A percentile compares a stretch with the other conserved stretches of the same genome.
These are phyloP conservation scores for Zaprionus taronus DNA, from an alignment of 1,140 invertebrate species.

Conservation along the genomic window DNA sequence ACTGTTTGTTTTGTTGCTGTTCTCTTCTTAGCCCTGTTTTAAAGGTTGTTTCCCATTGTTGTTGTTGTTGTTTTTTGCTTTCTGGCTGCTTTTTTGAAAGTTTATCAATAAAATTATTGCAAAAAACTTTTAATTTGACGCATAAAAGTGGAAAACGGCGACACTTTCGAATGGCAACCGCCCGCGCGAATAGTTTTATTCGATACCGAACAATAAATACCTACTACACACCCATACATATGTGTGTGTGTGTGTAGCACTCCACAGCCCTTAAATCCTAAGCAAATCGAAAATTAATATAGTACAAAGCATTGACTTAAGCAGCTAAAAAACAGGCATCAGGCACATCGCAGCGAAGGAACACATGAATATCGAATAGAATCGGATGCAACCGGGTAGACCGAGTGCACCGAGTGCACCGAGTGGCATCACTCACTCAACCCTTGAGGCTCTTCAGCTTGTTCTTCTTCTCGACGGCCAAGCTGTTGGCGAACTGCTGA, in stretches of 20 bases:
- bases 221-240: background rate
- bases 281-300: slow-evolving; percentile 2
- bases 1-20: slow-evolving; percentile 27
- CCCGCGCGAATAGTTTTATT: slow-evolving; percentile 41
- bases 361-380: background rate
- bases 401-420: background rate
- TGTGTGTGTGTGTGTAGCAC: background rate
- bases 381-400: background rate
- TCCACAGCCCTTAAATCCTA: slow-evolving; percentile 3
- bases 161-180: slow-evolving; percentile 38
- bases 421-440: slow-evolving; percentile 26
- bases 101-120: slow-evolving; percentile 83
- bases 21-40: slow-evolving; percentile 16
- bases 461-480: slow-evolving; percentile 76
- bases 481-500: slow-evolving; percentile 78
- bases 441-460: slow-evolving; percentile 69
- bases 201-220: slow-evolving; percentile 21
- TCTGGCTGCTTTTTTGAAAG: slow-evolving; percentile 54
- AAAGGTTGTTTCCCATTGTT: slow-evolving; percentile 8
- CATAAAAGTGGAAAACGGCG: slow-evolving; percentile 55
- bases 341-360: slow-evolving; percentile 8
- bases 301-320: background rate
- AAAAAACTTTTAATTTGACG: slow-evolving; percentile 82
- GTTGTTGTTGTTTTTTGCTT: slow-evolving; percentile 1
- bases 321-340: background rate